Percentiles rank a stretch among this genome's conserved stretches.
Evolutionary conservation across 1,140 invertebrate species (phyloP).

Genomic region (Rhopalosiphum padi): DNA sequence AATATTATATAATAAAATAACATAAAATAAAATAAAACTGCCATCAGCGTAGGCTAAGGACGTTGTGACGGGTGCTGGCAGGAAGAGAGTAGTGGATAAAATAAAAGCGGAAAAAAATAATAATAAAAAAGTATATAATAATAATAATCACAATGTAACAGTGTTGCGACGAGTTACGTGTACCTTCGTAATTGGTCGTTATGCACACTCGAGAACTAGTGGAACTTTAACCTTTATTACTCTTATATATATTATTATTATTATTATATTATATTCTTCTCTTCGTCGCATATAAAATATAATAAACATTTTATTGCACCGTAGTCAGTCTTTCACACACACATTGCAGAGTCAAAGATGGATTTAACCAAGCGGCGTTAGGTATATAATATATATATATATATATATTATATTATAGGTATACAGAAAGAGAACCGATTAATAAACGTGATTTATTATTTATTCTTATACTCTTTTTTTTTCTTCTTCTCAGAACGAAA

Average conservation of each 20-base stretch:
- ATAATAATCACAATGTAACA: conserved; percentile 1
- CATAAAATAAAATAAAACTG: conserved; percentile 11
- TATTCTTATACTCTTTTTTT: not conserved
- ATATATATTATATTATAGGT: not conserved
- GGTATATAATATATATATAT: not conserved
- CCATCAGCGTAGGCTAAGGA: not conserved
- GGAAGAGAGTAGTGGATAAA: not conserved
- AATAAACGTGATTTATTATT: conserved; percentile 11
- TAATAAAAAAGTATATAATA: conserved; percentile 18
- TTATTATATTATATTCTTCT: not conserved
- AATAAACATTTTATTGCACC: conserved; percentile 16
- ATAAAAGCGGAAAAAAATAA: conserved; percentile 9
- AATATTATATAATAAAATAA: conserved; percentile 11
- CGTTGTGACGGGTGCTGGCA: not conserved
- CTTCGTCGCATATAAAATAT: not conserved
- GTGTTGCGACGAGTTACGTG: not conserved
- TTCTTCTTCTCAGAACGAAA: not conserved
- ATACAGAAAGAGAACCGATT: not conserved
- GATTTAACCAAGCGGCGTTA: not conserved
- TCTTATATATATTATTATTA: not conserved
- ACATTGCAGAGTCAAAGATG: not conserved
- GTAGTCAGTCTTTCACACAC: not conserved
- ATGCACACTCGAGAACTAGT: conserved; percentile 3
- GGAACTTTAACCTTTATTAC: conserved; percentile 16
- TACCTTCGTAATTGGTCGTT: not conserved